A percentile compares a stretch with the other conserved stretches of the same genome.
Conservation (phyloP, 2,888 invertebrate species). For the Tipula vernalis region DNA sequence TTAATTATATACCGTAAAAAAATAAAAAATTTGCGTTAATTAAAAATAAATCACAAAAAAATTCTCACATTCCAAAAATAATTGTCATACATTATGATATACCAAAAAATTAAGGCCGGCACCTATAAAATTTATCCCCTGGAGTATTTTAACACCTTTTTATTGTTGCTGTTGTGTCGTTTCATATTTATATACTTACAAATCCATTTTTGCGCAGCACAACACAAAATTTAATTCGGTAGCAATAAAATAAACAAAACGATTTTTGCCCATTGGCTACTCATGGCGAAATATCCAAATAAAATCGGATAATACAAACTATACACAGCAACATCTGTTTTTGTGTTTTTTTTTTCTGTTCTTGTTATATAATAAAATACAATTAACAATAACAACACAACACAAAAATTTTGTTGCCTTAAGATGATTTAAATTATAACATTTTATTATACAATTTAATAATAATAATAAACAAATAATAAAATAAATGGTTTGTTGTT, state of each 20-base stretch:
- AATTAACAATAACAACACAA: background rate
- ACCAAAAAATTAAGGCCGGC: background rate
- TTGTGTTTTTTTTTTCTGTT: background rate
- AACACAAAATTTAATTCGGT: background rate
- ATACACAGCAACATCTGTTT: background rate
- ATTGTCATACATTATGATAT: background rate
- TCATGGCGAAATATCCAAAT: background rate
- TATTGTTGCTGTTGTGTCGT: too few relatives aligned
- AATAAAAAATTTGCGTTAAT: background rate
- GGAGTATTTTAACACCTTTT: background rate
- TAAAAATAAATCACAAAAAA: background rate
- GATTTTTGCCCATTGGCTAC: background rate
- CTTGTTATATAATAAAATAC: background rate
- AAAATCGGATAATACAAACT: too few relatives aligned
- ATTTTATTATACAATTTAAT: constrained; percentile 4
- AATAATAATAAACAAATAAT: background rate
- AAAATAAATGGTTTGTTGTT: background rate
- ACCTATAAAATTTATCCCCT: background rate
- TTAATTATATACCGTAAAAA: background rate
- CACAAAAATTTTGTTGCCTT: background rate
- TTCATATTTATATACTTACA: background rate
- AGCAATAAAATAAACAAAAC: background rate
- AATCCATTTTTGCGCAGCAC: background rate
- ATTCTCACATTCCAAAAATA: background rate
- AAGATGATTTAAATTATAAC: constrained; percentile 4